Evolutionary conservation across 2,113 vertebrate genomes (phyloP).

Genomic region (Aspiorhynchus laticeps): DNA sequence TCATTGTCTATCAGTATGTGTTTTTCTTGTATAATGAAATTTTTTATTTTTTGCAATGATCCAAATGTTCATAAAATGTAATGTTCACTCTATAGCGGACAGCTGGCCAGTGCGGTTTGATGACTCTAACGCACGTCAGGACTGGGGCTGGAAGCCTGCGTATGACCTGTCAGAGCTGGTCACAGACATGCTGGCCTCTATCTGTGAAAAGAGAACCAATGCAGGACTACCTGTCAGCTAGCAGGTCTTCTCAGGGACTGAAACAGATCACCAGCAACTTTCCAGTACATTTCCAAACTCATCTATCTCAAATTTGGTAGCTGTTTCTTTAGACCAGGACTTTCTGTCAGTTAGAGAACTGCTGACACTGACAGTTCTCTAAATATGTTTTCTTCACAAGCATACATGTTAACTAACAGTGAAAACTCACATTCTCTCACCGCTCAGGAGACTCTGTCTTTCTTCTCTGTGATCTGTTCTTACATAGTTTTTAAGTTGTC

Average conservation of each 20-base stretch:
- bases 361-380: conserved; percentile 33
- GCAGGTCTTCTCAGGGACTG: conserved; percentile 52
- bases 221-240: conserved; percentile 68
- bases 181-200: conserved; percentile 70
- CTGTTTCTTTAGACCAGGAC: conserved; percentile 48
- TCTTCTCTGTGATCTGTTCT: conserved; percentile 70
- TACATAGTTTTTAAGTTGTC: background rate
- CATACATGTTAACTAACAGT: conserved; percentile 11
- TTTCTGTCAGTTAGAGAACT: conserved; percentile 21
- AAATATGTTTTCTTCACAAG: conserved; percentile 15
- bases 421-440: conserved; percentile 30
- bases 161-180: conserved; percentile 73
- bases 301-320: conserved; percentile 33
- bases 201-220: conserved; percentile 66
- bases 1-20: background rate
- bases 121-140: conserved; percentile 75
- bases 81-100: conserved; percentile 66
- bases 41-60: background rate
- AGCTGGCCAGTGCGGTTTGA: conserved; percentile 80
- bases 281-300: conserved; percentile 42
- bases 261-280: conserved; percentile 49
- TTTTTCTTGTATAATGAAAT: background rate
- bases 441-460: conserved; percentile 63
- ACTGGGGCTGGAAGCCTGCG: conserved; percentile 75
- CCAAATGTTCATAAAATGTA: background rate